Conservation (phyloP, 30 jellyfish, hydroid and myxozoan genomes). For the Aurelia coerulea region DNA sequence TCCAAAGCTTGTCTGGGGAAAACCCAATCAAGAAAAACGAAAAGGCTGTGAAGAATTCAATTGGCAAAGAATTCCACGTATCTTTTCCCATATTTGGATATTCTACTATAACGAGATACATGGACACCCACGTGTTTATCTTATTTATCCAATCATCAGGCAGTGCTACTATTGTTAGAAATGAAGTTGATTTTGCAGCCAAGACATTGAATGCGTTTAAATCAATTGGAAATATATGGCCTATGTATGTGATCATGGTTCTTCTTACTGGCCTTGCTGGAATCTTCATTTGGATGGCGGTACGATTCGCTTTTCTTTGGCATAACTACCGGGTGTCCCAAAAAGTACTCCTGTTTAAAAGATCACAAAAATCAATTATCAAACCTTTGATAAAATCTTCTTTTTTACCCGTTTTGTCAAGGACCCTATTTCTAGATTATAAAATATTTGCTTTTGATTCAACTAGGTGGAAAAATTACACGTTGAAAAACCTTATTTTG, state of each 20-base stretch:
- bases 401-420: too few relatives aligned
- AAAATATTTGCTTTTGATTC: too few relatives aligned
- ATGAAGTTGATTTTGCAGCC: conserved; percentile 46
- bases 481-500: too few relatives aligned
- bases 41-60: conserved; percentile 37
- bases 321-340: too few relatives aligned
- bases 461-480: too few relatives aligned
- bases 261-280: conserved; percentile 44
- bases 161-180: conserved; percentile 55
- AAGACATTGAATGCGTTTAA: conserved; percentile 33
- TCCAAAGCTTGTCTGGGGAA: conserved; percentile 55
- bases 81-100: conserved; percentile 75
- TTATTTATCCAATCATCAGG: conserved; percentile 65
- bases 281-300: conserved; percentile 64
- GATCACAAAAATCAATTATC: too few relatives aligned
- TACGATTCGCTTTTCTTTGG: conserved; percentile 4
- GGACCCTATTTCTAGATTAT: too few relatives aligned
- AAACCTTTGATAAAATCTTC: too few relatives aligned
- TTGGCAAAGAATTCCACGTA: conserved; percentile 60
- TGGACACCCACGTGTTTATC: conserved; percentile 44
- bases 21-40: conserved; percentile 60
- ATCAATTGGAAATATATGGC: conserved; percentile 66
- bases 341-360: too few relatives aligned
- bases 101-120: conserved; percentile 32
- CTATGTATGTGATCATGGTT: conserved; percentile 49